A percentile compares a stretch with the other conserved stretches of the same genome.
Evolutionary conservation across 2,797 vertebrate genomes (phyloP).

Genomic region (Spinus pinus): DNA sequence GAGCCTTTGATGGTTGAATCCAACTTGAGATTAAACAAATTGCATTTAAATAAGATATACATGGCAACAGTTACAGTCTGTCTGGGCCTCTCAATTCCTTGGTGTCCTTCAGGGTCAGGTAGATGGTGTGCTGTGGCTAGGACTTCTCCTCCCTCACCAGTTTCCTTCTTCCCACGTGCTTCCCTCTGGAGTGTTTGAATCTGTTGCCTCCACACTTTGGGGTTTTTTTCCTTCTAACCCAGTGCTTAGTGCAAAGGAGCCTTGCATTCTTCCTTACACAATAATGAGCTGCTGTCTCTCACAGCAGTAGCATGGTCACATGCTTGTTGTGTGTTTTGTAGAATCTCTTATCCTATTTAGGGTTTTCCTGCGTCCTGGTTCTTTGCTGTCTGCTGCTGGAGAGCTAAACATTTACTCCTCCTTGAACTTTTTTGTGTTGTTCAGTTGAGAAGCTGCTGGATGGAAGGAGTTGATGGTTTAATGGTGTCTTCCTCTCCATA

Average conservation of each 20-base stretch:
- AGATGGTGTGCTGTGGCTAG: background rate
- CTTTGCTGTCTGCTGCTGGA: background rate
- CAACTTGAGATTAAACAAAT: conserved; percentile 56
- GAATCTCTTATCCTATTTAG: background rate
- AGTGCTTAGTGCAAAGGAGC: background rate
- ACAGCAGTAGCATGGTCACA: background rate
- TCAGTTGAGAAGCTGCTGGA: background rate
- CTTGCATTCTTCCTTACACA: accelerated
- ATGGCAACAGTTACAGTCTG: background rate
- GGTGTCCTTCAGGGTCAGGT: background rate
- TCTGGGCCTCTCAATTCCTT: background rate
- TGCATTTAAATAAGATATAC: conserved; percentile 59
- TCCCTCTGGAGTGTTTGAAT: background rate
- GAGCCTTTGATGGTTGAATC: conserved; percentile 46
- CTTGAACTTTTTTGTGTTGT: background rate
- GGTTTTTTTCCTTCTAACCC: accelerated
- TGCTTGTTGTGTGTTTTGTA: background rate
- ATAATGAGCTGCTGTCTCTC: background rate
- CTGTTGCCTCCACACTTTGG: background rate
- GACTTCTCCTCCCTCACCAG: background rate
- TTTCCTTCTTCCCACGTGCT: background rate
- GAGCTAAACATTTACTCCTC: background rate
- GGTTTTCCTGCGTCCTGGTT: background rate
- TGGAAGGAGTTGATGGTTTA: background rate
- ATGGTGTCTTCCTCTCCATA: background rate